These are phyloP conservation scores for Sinodicranocentrus sp. DNA, from an alignment of 2,888 invertebrate genomes.

Conservation along the genomic window DNA sequence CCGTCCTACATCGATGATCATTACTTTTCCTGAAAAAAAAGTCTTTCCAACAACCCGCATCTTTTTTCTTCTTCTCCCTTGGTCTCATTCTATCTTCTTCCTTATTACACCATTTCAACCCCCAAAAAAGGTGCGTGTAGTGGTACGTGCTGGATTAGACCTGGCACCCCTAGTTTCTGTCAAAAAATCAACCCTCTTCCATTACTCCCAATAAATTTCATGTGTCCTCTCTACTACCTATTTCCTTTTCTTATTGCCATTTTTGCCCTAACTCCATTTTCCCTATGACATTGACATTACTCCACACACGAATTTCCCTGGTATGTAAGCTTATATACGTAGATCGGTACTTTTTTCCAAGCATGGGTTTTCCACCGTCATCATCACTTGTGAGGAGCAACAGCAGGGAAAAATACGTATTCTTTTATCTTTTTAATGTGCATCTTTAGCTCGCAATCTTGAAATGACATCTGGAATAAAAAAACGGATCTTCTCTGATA, in stretches of 20 bases:
- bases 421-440: conserved; percentile 27
- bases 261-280: conserved; percentile 23
- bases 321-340: no score
- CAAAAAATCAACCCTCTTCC: conserved; percentile 63
- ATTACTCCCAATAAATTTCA: conserved; percentile 63
- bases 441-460: conserved; percentile 34
- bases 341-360: no score
- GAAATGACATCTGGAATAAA: conserved; percentile 30
- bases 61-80: no score
- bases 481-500: not conserved
- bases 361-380: no score
- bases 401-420: not conserved
- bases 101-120: not conserved
- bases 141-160: conserved; percentile 59
- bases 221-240: conserved; percentile 44
- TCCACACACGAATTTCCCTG: no score
- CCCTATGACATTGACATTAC: not conserved
- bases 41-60: no score
- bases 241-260: conserved; percentile 40
- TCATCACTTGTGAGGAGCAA: no score
- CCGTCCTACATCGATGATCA: no score
- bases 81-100: not conserved
- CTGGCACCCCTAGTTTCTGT: conserved; percentile 52
- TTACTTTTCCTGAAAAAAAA: no score
- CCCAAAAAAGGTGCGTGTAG: no score